Percentiles rank a stretch among this genome's conserved stretches.
These are phyloP conservation scores for Coregonus clupeaformis DNA, from an alignment of 2,113 vertebrate species.

Conservation along the genomic window DNA sequence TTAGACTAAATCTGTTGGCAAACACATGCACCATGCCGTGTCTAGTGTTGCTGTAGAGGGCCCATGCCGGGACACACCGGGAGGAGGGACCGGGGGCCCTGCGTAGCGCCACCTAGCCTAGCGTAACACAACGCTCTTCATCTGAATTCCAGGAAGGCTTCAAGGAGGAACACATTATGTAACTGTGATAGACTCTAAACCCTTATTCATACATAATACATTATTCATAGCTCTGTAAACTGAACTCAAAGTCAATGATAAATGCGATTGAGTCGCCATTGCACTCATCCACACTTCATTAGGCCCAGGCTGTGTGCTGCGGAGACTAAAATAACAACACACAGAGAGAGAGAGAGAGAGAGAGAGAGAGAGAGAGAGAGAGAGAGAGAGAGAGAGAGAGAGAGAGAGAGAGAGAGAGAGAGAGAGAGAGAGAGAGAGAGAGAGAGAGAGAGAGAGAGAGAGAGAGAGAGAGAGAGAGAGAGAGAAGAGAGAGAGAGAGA, in stretches of 20 bases:
- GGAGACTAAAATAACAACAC: conserved; percentile 54
- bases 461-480: too few species aligned
- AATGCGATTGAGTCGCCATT: conserved; percentile 59
- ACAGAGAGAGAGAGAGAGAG: conserved; percentile 15
- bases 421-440: too few species aligned
- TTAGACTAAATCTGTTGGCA: conserved; percentile 41
- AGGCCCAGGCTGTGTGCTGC: conserved; percentile 45
- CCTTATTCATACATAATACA: conserved; percentile 73
- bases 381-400: conserved; percentile 16
- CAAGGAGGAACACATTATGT: conserved; percentile 71
- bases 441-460: too few species aligned
- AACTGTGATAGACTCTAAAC: conserved; percentile 64
- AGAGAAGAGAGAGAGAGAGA: too few species aligned
- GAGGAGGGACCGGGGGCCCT: not conserved
- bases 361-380: conserved; percentile 23
- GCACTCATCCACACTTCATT: conserved; percentile 70
- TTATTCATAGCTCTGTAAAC: conserved; percentile 72
- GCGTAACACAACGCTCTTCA: conserved; percentile 29
- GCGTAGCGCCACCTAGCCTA: conserved; percentile 5
- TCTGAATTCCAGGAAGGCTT: conserved; percentile 63
- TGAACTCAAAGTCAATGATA: conserved; percentile 73
- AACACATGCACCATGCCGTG: conserved; percentile 16
- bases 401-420: conserved; percentile 5
- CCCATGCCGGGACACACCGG: not conserved
- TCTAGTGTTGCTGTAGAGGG: not conserved